Conservation (phyloP, 2,888 invertebrate genomes). For the Campoletis raptor region DNA sequence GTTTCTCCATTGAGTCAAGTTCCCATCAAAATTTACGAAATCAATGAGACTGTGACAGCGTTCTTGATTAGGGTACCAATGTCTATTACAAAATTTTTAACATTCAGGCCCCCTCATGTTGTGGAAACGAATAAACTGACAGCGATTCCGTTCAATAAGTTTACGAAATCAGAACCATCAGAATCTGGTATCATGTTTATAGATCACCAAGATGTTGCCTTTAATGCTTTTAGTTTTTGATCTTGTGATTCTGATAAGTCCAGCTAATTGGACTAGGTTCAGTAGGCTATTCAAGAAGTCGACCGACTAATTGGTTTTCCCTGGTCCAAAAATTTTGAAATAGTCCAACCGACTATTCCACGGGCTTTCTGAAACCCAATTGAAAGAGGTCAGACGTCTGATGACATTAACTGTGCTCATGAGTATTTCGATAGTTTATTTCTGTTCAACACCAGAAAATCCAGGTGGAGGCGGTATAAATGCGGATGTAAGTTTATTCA, state of each 20-base stretch:
- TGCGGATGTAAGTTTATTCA: conserved; percentile 62
- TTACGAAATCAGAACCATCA: not conserved
- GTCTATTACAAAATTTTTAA: not conserved
- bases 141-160: not conserved
- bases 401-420: conserved; percentile 40
- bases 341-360: not conserved
- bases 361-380: not conserved
- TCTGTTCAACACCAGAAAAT: conserved; percentile 35
- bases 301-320: not conserved
- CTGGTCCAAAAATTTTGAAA: not conserved
- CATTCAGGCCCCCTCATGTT: not conserved
- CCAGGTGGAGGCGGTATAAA: conserved; percentile 37
- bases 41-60: not conserved
- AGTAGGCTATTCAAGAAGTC: not conserved
- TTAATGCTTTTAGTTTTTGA: not conserved
- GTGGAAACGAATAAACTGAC: not conserved
- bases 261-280: not conserved
- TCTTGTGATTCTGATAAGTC: not conserved
- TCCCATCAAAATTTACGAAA: not conserved
- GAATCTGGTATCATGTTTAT: not conserved
- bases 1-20: not conserved
- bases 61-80: not conserved
- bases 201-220: not conserved
- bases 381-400: not conserved
- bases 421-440: conserved; percentile 26